Conservation (phyloP, 2,797 vertebrate genomes). For the Lemur catta region DNA sequence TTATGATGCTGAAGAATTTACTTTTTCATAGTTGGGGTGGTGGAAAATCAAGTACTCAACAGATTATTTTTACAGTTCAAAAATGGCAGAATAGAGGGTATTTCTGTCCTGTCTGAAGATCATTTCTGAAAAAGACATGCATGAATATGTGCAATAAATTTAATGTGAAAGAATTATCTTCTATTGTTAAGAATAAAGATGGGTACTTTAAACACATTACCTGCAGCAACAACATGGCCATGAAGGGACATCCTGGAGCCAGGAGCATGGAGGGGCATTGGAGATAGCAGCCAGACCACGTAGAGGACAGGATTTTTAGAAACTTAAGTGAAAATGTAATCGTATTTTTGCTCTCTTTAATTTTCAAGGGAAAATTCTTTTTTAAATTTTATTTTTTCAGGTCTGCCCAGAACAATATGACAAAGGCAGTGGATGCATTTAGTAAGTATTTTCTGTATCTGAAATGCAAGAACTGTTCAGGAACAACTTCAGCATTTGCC, state of each 20-base stretch:
- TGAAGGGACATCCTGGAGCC: neutral
- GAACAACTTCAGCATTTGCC: neutral
- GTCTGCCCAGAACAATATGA: conserved; percentile 81
- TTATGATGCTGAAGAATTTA: neutral
- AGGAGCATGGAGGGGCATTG: neutral
- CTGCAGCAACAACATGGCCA: neutral
- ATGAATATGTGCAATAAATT: neutral
- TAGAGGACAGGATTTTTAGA: neutral
- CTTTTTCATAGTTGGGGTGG: neutral
- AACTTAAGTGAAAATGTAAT: neutral
- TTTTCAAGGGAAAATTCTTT: neutral
- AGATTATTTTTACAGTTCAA: neutral
- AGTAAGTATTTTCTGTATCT: conserved; percentile 86
- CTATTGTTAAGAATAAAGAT: neutral
- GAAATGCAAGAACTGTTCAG: neutral
- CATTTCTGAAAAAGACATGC: neutral
- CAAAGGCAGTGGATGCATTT: conserved; percentile 92
- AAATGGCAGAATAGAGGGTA: neutral
- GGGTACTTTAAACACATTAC: neutral
- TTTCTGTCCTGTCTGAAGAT: neutral
- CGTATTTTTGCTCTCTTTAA: neutral
- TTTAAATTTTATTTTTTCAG: conserved; percentile 79
- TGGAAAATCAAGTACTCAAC: neutral
- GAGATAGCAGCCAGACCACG: neutral
- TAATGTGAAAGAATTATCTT: too few relatives aligned